These are phyloP conservation scores for Odontocolon sp. DNA, from an alignment of 2,888 invertebrate species.

Conservation along the genomic window DNA sequence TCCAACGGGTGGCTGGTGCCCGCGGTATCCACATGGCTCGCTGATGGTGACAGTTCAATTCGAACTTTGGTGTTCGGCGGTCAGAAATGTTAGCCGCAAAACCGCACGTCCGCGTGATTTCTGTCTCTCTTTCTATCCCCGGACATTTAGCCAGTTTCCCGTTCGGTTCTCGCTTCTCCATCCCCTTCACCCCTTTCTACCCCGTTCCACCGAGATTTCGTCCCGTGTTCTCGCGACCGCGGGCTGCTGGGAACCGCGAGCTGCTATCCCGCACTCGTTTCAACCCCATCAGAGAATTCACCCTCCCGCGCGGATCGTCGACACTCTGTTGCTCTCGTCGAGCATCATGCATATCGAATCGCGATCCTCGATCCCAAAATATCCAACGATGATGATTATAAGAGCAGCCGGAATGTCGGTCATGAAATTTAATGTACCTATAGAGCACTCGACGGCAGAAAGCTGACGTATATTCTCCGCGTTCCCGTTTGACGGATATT, in stretches of 20 bases:
- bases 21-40: neutral
- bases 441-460: slow-evolving; percentile 16
- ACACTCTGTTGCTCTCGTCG: slow-evolving; percentile 58
- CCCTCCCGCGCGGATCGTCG: slow-evolving; percentile 21
- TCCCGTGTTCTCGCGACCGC: slow-evolving; percentile 28
- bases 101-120: slow-evolving; percentile 78
- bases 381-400: slow-evolving; percentile 53
- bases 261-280: slow-evolving; percentile 15
- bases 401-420: slow-evolving; percentile 57
- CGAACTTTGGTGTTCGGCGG: slow-evolving; percentile 80
- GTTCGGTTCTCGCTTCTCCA: neutral
- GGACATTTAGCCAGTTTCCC: slow-evolving; percentile 56
- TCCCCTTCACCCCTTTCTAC: neutral
- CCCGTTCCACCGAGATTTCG: too few species aligned
- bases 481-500: slow-evolving; percentile 19
- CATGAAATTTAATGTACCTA: slow-evolving; percentile 59
- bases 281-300: neutral
- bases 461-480: neutral
- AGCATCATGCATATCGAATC: slow-evolving; percentile 4
- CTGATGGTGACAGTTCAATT: slow-evolving; percentile 81
- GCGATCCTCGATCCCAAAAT: slow-evolving; percentile 46
- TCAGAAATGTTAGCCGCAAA: slow-evolving; percentile 79
- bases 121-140: slow-evolving; percentile 71
- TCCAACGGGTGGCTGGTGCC: neutral
- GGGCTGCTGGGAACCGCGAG: slow-evolving; percentile 10